Evolutionary conservation across 1,140 invertebrate species (phyloP), one percentile per base, ranked within the genome.

Genomic region (Sitodiplosis mosellana): DNA sequence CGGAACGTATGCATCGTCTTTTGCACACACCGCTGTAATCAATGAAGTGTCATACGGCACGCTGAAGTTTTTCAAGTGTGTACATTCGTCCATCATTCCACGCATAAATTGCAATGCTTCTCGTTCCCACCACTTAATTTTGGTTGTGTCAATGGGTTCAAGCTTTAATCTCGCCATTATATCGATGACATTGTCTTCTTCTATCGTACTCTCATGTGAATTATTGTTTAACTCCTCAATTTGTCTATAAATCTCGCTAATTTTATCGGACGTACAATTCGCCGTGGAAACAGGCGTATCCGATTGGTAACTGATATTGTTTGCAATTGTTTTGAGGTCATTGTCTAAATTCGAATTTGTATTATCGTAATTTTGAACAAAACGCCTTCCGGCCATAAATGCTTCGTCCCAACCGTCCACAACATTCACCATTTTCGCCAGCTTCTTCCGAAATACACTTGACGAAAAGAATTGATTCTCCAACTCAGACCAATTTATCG

Each of bases 71-170:
- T 78, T 85, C 2, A 99, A 68, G 68, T 96, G 92, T 2, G 95
- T 99, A 62, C 89, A 98, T 66, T 98, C 90, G 59, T 99, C 93
- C 94, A 98, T 98, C 51, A 99, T 81, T 0, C 91, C 91, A 20
- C 85, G 71, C 94, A 99, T 98, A 60, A 98, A 97, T 64, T 89
- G 81, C 10, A 91, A 53, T 1, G 87, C 84, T 60, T 89, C 83
- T 52, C 74, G 72, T 53, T 81, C 76, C 41, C 76, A 67, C 72
- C 71, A 74, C 53, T 74, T 71, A 8, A 70, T 72, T 56, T 72
- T 73, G 14, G 64, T 64, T 51, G 71, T 72, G 44, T 73, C 69
- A 47, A 64, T 63, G 21, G 44, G 50, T 14, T 2, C 33, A 2
- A 8, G 1, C 17, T 58, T 49, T 5, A 51, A 27, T 27, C 27